Evolutionary conservation across 2,797 vertebrate species (phyloP).

Genomic region (Vultur gryphus): DNA sequence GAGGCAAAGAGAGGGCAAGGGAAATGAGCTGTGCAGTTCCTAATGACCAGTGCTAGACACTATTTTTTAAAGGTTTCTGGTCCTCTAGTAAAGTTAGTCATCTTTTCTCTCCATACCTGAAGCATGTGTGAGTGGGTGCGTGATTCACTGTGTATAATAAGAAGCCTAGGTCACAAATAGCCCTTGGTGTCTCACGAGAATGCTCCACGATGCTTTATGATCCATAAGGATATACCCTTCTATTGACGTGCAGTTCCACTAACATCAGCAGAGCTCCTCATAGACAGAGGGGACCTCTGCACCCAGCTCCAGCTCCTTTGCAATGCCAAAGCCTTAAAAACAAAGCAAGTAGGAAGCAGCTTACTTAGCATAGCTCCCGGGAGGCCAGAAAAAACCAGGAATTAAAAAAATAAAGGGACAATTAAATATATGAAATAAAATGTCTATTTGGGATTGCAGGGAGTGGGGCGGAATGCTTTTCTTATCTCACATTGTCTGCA

Average conservation of each 20-base stretch:
- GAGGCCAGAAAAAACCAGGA: neutral
- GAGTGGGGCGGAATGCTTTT: neutral
- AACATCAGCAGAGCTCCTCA: neutral
- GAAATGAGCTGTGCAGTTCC: neutral
- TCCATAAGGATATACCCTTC: neutral
- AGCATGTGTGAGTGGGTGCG: rapidly evolving
- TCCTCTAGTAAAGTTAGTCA: neutral
- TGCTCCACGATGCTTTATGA: neutral
- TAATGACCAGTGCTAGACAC: neutral
- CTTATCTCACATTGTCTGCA: neutral
- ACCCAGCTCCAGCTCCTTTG: neutral
- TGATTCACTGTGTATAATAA: neutral
- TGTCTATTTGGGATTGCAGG: neutral
- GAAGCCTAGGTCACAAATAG: neutral
- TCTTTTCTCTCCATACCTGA: neutral
- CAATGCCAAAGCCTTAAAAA: neutral
- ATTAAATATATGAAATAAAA: neutral
- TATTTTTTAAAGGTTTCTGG: neutral
- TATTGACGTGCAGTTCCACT: neutral
- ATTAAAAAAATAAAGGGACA: neutral
- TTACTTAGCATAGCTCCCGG: neutral
- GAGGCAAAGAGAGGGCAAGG: neutral
- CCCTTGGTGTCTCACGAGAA: neutral
- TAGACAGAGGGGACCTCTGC: neutral
- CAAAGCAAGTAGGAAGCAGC: neutral